Evolutionary conservation across 2,888 invertebrate genomes (phyloP).

Genomic region (Drosophila pseudotakahashii): DNA sequence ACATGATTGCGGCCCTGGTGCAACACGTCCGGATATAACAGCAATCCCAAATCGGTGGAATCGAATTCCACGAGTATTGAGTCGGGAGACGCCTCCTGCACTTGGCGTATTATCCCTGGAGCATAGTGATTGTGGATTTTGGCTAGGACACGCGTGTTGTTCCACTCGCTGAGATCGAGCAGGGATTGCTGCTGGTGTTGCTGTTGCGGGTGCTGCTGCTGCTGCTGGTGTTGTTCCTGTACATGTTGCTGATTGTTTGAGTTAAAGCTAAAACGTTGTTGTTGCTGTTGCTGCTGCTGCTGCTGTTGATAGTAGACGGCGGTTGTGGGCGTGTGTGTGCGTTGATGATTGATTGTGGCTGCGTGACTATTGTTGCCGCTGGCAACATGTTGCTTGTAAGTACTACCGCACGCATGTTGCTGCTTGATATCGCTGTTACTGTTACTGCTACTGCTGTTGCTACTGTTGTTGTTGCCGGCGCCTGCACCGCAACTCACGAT

Average conservation of each 20-base stretch:
- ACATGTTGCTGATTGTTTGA: slow-evolving; percentile 75
- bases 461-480: slow-evolving; percentile 56
- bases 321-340: slow-evolving; percentile 62
- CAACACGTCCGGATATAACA: slow-evolving; percentile 91
- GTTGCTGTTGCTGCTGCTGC: slow-evolving; percentile 61
- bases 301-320: slow-evolving; percentile 64
- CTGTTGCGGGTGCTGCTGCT: slow-evolving; percentile 48
- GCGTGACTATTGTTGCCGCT: slow-evolving; percentile 44
- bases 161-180: slow-evolving; percentile 97
- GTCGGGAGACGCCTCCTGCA: slow-evolving; percentile 86
- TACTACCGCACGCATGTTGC: slow-evolving; percentile 69
- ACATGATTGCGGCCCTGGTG: slow-evolving; percentile 93
- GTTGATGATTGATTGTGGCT: slow-evolving; percentile 67
- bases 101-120: slow-evolving; percentile 94
- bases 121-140: slow-evolving; percentile 92
- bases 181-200: slow-evolving; percentile 51
- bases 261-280: slow-evolving; percentile 74
- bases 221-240: slow-evolving; percentile 58
- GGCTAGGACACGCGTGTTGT: slow-evolving; percentile 95
- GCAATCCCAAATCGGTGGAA: slow-evolving; percentile 88
- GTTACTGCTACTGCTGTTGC: slow-evolving; percentile 50
- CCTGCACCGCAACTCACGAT: slow-evolving; percentile 70
- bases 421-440: slow-evolving; percentile 58
- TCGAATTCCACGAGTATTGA: slow-evolving; percentile 94
- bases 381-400: slow-evolving; percentile 78